Evolutionary conservation across 2,888 invertebrate species (phyloP), one percentile per base, ranked within the genome.

Genomic region (Cephus rjabovi): DNA sequence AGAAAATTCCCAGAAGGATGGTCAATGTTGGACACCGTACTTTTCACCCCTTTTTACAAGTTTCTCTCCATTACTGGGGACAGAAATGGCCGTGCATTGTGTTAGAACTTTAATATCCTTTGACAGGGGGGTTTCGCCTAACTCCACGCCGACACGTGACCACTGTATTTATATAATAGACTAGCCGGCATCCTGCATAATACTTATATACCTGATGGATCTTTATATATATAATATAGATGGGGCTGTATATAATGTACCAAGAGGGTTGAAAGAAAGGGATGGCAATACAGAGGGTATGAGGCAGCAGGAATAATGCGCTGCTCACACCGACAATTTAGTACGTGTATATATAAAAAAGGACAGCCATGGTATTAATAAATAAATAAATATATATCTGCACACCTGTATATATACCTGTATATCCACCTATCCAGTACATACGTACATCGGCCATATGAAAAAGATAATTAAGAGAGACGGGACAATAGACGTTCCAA

Each of bases 51-150:
- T 56, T 56, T 56, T 56, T 56, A 56, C 56, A 56, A 56, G 56
- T 56, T 56, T 56, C 56, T 56, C 56, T 56, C 56, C 56, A 56
- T 56, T 56, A 56, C 56, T 56, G 56, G 56, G 56, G 56, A 23
- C 56, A 56, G 56, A 9, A 23, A 56, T 56, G 56, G 23, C 56
- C 23, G 56, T 77, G 82, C 80, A 86, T 87, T 85, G 85, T 87
- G 82, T 86, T 83, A 82, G 84, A 86, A 89, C 88, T 89, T 90
- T 89, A 90, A 90, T 90, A 90, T 90, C 89, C 87, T 89, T 87
- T 87, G 86, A 86, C 83, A 81, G 77, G 77, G 31, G 78, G 75
- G 77, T 71, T 83, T 81, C 85, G 84, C 83, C 82, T 83, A 81
- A 82, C 79, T 78, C 74, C 83, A 80, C 75, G 37, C 31, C 75